phyloP scores from a whole-genome alignment of 2,888 invertebrate species.

The Operophtera brumata region DNA sequence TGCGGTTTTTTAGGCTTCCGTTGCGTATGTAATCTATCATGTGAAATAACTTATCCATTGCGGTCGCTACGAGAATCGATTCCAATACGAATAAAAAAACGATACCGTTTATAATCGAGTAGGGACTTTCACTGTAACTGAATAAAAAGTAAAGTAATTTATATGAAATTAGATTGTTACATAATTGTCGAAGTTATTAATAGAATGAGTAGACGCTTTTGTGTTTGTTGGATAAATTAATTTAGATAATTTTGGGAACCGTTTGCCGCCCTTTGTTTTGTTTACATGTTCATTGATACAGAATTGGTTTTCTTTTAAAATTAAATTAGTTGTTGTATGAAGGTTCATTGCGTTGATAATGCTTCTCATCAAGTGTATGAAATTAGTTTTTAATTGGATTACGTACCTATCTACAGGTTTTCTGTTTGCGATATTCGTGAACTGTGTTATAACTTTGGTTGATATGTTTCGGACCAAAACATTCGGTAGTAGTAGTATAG shows the following conservation, averaged over 20 bases:
- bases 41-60: slow-evolving; percentile 44
- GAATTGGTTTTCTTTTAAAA: slow-evolving; percentile 16
- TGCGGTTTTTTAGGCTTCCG: slow-evolving; percentile 53
- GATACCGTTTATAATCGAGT: slow-evolving; percentile 50
- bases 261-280: slow-evolving; percentile 21
- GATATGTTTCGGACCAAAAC: too few species aligned
- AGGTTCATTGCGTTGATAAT: slow-evolving; percentile 2
- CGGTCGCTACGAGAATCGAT: slow-evolving; percentile 42
- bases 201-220: slow-evolving; percentile 35
- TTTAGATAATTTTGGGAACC: slow-evolving; percentile 23
- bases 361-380: slow-evolving; percentile 4
- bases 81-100: slow-evolving; percentile 56
- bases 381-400: slow-evolving; percentile 14
- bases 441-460: too few species aligned
- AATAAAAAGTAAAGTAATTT: slow-evolving; percentile 41
- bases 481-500: too few species aligned
- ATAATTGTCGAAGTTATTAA: slow-evolving; percentile 41
- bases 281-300: slow-evolving; percentile 19
- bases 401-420: too few species aligned
- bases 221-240: slow-evolving; percentile 28
- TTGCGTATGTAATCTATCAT: slow-evolving; percentile 66
- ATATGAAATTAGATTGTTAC: slow-evolving; percentile 48
- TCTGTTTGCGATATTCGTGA: too few species aligned
- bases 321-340: slow-evolving; percentile 14
- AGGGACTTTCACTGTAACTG: slow-evolving; percentile 46